Percentiles rank a stretch among this genome's conserved stretches.
Conservation (phyloP, 1,140 invertebrate genomes). For the Metopolophium dirhodum region DNA sequence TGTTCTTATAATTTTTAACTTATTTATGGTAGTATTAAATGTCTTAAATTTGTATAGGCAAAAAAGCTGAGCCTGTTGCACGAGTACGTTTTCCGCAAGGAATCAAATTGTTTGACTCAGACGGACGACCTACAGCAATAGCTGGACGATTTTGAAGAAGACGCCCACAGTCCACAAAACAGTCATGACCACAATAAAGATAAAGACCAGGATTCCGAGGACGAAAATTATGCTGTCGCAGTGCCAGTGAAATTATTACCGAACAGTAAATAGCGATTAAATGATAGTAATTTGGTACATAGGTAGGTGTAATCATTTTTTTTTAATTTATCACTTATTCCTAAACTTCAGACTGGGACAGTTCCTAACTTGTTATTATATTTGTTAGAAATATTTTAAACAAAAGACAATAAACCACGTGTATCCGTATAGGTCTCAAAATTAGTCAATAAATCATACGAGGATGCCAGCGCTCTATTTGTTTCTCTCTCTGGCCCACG, state of each 20-base stretch:
- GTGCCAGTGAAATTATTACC: background rate
- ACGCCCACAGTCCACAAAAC: background rate
- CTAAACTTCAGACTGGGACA: too few relatives aligned
- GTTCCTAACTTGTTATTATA: too few relatives aligned
- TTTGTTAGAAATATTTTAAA: too few relatives aligned
- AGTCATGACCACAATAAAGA: background rate
- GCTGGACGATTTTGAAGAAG: background rate
- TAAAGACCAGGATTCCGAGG: background rate
- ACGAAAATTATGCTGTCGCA: background rate
- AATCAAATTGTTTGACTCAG: background rate
- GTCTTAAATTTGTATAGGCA: conserved; percentile 2
- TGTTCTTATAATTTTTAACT: background rate
- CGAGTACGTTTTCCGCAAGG: background rate
- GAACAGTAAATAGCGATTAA: background rate
- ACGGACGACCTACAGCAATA: background rate
- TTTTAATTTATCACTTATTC: too few relatives aligned
- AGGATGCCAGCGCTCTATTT: too few relatives aligned
- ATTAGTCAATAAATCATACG: too few relatives aligned
- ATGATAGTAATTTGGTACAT: too few relatives aligned
- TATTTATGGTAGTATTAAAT: background rate
- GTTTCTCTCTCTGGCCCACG: too few relatives aligned
- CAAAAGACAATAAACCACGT: too few relatives aligned
- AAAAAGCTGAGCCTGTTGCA: conserved; percentile 15
- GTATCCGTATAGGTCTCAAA: too few relatives aligned
- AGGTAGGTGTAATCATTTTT: too few relatives aligned